A percentile compares a stretch with the other conserved stretches of the same genome.
Conservation (phyloP, 2,113 vertebrate species). For the Lepisosteus osseus region DNA sequence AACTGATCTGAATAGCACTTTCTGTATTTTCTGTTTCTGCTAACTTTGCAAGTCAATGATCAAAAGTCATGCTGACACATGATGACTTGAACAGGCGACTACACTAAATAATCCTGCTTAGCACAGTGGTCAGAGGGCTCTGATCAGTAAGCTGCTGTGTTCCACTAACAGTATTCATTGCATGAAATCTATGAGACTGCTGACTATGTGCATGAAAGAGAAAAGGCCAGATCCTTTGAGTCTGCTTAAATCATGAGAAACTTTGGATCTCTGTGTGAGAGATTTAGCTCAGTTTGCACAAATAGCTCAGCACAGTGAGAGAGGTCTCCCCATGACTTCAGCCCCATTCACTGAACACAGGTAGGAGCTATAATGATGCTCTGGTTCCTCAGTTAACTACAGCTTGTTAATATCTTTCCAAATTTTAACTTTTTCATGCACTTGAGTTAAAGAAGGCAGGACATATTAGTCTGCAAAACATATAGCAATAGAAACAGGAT, state of each 20-base stretch:
- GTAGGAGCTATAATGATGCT: background rate
- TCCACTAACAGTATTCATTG: background rate
- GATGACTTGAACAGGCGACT: constrained; percentile 2
- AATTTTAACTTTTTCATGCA: too few relatives aligned
- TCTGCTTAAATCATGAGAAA: background rate
- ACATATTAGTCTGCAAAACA: too few relatives aligned
- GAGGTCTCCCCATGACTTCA: background rate
- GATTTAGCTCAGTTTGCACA: constrained; percentile 2
- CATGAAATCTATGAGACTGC: background rate
- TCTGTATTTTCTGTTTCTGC: constrained; percentile 10
- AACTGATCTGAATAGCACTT: too few relatives aligned
- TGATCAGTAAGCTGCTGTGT: background rate
- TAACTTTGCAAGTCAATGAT: constrained; percentile 14
- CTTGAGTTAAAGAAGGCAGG: too few relatives aligned
- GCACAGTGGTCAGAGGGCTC: background rate
- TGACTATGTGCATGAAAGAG: constrained; percentile 3
- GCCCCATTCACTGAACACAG: background rate
- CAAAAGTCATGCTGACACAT: constrained; percentile 13
- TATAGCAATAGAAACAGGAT: too few relatives aligned
- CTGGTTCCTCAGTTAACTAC: too few relatives aligned
- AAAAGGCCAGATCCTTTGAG: background rate
- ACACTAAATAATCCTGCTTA: constrained; percentile 8
- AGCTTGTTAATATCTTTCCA: too few relatives aligned
- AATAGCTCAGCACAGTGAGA: background rate
- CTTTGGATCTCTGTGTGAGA: background rate